A percentile compares a stretch with the other conserved stretches of the same genome.
These are phyloP conservation scores for Cyanistes caeruleus DNA, from an alignment of 2,113 vertebrate species.

Conservation along the genomic window DNA sequence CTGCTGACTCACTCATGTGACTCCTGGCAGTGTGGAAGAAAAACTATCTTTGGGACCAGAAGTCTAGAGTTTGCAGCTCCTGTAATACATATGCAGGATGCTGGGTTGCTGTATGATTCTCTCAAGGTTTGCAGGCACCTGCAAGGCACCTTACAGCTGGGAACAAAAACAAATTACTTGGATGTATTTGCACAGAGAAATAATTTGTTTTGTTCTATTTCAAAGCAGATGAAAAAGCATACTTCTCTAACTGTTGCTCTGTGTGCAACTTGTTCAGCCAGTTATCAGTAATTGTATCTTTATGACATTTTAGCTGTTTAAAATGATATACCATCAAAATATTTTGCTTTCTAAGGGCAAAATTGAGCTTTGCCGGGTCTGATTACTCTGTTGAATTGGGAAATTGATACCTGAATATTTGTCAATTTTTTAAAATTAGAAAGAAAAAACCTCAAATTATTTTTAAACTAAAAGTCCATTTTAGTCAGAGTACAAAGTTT, in stretches of 20 bases:
- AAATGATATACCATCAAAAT: background rate
- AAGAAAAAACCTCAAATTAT: background rate
- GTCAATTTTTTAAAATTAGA: background rate
- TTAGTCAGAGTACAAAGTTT: background rate
- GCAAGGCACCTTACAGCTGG: background rate
- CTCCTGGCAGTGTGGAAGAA: background rate
- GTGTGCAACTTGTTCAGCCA: background rate
- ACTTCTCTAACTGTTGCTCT: background rate
- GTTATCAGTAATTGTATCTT: background rate
- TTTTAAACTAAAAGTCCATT: background rate
- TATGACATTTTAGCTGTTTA: background rate
- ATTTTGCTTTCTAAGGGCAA: background rate
- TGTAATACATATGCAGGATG: background rate
- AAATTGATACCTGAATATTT: background rate
- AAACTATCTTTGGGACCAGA: background rate
- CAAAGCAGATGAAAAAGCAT: background rate
- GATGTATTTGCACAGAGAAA: background rate
- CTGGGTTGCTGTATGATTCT: background rate
- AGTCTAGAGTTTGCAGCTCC: background rate
- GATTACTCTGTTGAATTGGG: background rate
- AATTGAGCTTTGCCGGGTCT: background rate
- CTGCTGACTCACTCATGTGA: constrained; percentile 49
- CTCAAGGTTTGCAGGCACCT: background rate
- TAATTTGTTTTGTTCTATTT: background rate
- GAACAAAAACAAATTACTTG: background rate